phyloP scores from a whole-genome alignment of 2,113 vertebrate species.

The Cephalopholis sonnerati region DNA sequence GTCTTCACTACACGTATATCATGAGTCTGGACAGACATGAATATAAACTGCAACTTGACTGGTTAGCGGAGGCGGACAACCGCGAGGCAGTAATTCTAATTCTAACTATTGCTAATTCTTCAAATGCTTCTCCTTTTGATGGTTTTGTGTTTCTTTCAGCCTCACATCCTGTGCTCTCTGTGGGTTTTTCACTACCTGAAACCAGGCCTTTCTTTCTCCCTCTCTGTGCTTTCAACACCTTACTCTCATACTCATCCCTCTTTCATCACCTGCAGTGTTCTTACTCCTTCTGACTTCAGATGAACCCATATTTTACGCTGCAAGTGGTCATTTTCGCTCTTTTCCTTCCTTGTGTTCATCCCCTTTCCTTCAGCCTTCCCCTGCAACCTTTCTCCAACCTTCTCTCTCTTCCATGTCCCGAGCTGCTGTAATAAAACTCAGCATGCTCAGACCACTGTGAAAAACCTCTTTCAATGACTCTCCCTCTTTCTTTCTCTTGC shows the following conservation, averaged over 20 bases:
- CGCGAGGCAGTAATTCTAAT: too few relatives aligned
- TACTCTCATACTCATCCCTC: constrained; percentile 15
- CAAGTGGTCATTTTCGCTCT: constrained; percentile 8
- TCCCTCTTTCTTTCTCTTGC: constrained; percentile 29
- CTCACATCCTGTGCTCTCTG: background rate
- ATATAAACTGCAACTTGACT: too few relatives aligned
- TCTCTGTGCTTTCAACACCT: background rate
- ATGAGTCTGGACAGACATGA: too few relatives aligned
- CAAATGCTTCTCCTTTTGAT: background rate
- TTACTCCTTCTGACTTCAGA: constrained; percentile 17
- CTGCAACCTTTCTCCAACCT: constrained; percentile 7
- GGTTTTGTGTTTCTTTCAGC: background rate
- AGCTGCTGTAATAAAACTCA: constrained; percentile 36
- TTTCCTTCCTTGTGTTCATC: constrained; percentile 36
- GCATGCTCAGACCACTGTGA: constrained; percentile 31
- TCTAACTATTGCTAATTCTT: background rate
- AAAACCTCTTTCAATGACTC: constrained; percentile 29
- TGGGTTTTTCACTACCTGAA: background rate
- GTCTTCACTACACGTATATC: too few relatives aligned
- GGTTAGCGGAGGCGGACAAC: too few relatives aligned
- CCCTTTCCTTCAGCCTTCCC: constrained; percentile 1
- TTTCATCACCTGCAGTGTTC: constrained; percentile 12
- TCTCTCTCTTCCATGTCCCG: constrained; percentile 5
- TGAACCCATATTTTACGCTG: constrained; percentile 15
- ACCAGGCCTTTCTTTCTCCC: background rate